Evolutionary conservation across 2,888 invertebrate species (phyloP).

Genomic region (Mellilla xanthometata): DNA sequence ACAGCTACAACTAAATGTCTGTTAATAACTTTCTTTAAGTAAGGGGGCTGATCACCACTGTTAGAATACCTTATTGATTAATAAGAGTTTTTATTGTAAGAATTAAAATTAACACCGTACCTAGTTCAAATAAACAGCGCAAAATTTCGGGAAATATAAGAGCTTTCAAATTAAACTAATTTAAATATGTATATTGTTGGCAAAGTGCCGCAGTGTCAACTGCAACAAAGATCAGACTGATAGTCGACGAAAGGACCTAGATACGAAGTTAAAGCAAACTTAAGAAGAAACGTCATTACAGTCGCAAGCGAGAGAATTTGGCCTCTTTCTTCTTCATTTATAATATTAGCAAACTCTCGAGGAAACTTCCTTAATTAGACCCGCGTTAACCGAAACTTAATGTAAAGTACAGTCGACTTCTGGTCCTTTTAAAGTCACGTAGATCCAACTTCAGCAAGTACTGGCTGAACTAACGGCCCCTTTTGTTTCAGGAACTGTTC

Average conservation of each 20-base stretch:
- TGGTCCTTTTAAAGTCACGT: constrained; percentile 63
- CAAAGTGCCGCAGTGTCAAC: constrained; percentile 2
- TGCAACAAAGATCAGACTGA: constrained; percentile 17
- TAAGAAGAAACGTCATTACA: constrained; percentile 53
- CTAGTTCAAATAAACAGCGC: no score
- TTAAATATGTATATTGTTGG: neutral
- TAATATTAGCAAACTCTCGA: constrained; percentile 60
- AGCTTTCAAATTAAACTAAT: no score
- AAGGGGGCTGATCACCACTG: no score
- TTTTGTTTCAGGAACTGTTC: constrained; percentile 45
- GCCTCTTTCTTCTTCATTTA: constrained; percentile 63
- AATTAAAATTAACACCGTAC: no score
- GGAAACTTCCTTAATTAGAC: constrained; percentile 65
- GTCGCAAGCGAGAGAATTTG: constrained; percentile 45
- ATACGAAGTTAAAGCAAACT: constrained; percentile 40
- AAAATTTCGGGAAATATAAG: no score
- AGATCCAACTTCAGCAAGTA: constrained; percentile 52
- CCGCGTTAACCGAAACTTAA: constrained; percentile 65
- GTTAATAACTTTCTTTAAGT: no score
- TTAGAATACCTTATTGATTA: no score
- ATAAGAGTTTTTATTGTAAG: no score
- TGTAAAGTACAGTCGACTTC: constrained; percentile 61
- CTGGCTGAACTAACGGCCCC: constrained; percentile 36
- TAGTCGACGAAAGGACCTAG: constrained; percentile 30
- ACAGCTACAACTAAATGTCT: no score